A percentile compares a stretch with the other conserved stretches of the same genome.
phyloP scores from a whole-genome alignment of 1,140 invertebrate species.

The Zaprionus tsacasi region DNA sequence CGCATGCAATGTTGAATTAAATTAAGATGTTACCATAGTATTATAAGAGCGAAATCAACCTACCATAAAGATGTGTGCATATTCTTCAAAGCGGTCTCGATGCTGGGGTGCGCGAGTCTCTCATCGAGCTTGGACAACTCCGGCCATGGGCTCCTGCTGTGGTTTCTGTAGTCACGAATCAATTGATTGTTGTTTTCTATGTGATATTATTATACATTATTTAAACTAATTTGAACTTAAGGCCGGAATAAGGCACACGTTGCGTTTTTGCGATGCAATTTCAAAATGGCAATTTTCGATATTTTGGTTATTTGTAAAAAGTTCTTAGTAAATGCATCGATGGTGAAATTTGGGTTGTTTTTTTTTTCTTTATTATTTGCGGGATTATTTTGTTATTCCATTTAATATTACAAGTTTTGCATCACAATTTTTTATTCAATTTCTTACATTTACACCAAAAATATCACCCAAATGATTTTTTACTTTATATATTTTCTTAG shows the following conservation, averaged over 20 bases:
- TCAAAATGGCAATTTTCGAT: slow-evolving; percentile 16
- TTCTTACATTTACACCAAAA: slow-evolving; percentile 48
- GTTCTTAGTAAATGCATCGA: slow-evolving; percentile 15
- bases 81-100: slow-evolving; percentile 7
- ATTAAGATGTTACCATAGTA: no score
- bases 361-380: slow-evolving; percentile 4
- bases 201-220: slow-evolving; percentile 44
- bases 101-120: neutral
- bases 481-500: neutral
- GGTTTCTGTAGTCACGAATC: neutral
- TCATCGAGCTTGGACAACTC: neutral
- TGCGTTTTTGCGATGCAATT: slow-evolving; percentile 45
- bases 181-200: slow-evolving; percentile 4
- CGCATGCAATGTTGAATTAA: no score
- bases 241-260: slow-evolving; percentile 79
- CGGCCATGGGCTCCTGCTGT: neutral
- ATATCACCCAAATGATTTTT: slow-evolving; percentile 52
- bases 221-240: slow-evolving; percentile 73
- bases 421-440: slow-evolving; percentile 68
- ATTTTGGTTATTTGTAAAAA: slow-evolving; percentile 34
- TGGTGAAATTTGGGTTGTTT: slow-evolving; percentile 14
- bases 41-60: no score
- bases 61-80: slow-evolving; percentile 6
- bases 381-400: slow-evolving; percentile 18
- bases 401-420: slow-evolving; percentile 33